Evolutionary conservation across 1,140 invertebrate genomes (phyloP).

Genomic region (Ladona fulva): DNA sequence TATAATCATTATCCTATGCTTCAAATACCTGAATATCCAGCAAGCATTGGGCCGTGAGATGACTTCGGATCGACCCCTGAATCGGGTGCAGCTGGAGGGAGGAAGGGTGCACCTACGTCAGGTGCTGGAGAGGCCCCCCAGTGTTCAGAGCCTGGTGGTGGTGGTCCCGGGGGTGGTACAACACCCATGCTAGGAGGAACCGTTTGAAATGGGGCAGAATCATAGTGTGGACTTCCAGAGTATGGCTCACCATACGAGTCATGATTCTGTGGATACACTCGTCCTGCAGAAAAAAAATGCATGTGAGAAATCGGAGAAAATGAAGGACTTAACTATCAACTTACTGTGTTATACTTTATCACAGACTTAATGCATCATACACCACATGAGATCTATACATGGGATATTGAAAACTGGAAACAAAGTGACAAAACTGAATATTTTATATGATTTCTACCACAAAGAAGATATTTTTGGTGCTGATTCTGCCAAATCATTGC

Average conservation of each 20-base stretch:
- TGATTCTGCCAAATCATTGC: too few relatives aligned
- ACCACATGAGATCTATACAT: too few relatives aligned
- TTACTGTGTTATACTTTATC: too few relatives aligned
- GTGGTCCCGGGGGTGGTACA: conserved; percentile 21
- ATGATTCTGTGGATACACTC: conserved; percentile 42
- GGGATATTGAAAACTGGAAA: too few relatives aligned
- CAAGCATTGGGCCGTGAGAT: conserved; percentile 60
- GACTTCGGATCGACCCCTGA: conserved; percentile 61
- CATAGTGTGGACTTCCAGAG: conserved; percentile 46
- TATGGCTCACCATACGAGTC: conserved; percentile 56
- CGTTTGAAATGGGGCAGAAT: conserved; percentile 47
- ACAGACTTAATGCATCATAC: too few relatives aligned
- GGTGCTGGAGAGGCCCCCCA: conserved; percentile 35
- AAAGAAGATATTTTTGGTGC: too few relatives aligned
- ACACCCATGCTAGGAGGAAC: conserved; percentile 42
- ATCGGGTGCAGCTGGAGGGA: conserved; percentile 39
- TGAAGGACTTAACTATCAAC: too few relatives aligned
- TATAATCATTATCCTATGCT: too few relatives aligned
- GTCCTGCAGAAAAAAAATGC: conserved; percentile 40
- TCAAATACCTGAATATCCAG: conserved; percentile 53
- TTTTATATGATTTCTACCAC: too few relatives aligned
- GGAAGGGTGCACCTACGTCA: conserved; percentile 36
- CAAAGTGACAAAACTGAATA: too few relatives aligned
- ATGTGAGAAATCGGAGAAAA: too few relatives aligned
- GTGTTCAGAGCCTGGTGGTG: conserved; percentile 20